A percentile compares a stretch with the other conserved stretches of the same genome.
phyloP scores from a whole-genome alignment of 1,140 invertebrate species.

The Drosophila dunni region DNA sequence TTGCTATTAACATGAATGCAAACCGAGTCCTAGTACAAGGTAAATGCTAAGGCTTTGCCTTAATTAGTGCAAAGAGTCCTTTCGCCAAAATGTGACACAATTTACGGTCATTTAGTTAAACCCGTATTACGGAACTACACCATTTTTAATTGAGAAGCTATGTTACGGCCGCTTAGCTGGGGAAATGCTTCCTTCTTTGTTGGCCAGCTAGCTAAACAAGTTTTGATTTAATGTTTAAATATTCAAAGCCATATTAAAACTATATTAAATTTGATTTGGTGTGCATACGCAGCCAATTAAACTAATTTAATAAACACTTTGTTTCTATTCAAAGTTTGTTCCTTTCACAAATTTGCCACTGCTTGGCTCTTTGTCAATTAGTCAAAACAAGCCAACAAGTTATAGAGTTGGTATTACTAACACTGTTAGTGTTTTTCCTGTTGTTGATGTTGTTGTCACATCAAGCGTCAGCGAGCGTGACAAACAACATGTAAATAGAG shows the following conservation, averaged over 20 bases:
- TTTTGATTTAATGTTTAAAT: neutral
- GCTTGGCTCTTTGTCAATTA: constrained; percentile 62
- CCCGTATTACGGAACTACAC: neutral
- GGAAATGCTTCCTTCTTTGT: neutral
- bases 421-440: neutral
- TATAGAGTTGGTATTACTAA: constrained; percentile 44
- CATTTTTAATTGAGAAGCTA: constrained; percentile 28
- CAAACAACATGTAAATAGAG: constrained; percentile 69
- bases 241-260: neutral
- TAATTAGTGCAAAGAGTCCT: constrained; percentile 69
- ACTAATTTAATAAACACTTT: neutral
- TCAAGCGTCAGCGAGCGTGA: constrained; percentile 44
- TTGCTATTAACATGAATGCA: constrained; percentile 62
- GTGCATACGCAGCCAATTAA: constrained; percentile 1
- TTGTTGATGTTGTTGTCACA: constrained; percentile 27
- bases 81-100: constrained; percentile 65
- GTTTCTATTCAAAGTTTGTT: constrained; percentile 21
- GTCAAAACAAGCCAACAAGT: constrained; percentile 66
- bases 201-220: neutral
- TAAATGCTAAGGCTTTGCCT: constrained; percentile 79
- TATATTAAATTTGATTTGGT: constrained; percentile 12
- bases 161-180: constrained; percentile 18
- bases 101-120: constrained; percentile 39
- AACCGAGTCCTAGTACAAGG: constrained; percentile 55
- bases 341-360: constrained; percentile 37